Evolutionary conservation across 1,140 invertebrate genomes (phyloP).

Genomic region (Procambarus clarkii): DNA sequence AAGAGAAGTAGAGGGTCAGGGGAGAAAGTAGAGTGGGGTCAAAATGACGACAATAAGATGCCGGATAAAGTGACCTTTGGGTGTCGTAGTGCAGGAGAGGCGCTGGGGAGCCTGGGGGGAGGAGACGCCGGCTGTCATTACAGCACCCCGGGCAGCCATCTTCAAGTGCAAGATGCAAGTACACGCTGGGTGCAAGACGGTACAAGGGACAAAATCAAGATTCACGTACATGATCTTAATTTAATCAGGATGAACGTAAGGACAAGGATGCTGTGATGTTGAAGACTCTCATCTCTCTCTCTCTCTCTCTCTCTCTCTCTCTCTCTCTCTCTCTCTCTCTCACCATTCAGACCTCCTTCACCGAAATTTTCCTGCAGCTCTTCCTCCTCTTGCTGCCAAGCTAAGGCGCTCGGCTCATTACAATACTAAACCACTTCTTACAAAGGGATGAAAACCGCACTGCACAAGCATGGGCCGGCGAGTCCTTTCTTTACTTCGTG

Average conservation of each 20-base stretch:
- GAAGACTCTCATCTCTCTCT: not conserved
- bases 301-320: not conserved
- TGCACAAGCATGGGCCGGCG: not conserved
- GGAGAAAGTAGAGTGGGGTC: no score
- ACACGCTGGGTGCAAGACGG: no score
- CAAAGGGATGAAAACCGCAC: not conserved
- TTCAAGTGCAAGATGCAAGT: no score
- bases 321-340: slow-evolving; percentile 4
- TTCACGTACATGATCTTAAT: not conserved
- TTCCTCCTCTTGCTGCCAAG: not conserved
- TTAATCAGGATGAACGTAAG: not conserved
- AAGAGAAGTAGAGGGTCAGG: no score
- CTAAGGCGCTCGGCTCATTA: not conserved
- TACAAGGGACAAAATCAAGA: no score
- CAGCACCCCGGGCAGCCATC: no score
- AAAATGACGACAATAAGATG: no score
- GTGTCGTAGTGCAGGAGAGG: no score
- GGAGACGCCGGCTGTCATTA: no score
- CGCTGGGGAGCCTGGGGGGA: no score
- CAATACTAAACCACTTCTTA: not conserved
- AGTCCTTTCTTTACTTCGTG: not conserved
- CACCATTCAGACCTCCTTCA: not conserved
- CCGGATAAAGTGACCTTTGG: no score
- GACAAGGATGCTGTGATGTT: not conserved
- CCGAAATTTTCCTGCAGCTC: not conserved